Percentiles rank a stretch among this genome's conserved stretches.
phyloP scores from a whole-genome alignment of 2,797 vertebrate genomes.

The Poeciliopsis paucimaculata region DNA sequence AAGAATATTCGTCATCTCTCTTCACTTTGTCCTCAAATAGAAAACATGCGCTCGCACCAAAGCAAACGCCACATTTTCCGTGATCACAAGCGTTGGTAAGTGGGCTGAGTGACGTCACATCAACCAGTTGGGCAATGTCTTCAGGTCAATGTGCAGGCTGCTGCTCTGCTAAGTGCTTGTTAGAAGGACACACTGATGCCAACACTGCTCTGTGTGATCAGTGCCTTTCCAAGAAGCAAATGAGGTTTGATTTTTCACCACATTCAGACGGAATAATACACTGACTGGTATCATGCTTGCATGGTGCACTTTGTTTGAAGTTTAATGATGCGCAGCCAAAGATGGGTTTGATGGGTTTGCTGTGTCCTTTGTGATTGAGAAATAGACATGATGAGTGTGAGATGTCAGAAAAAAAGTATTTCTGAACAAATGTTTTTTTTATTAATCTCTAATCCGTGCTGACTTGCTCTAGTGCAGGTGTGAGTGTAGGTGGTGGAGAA shows the following conservation, averaged over 20 bases:
- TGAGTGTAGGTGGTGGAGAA: neutral
- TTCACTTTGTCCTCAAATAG: neutral
- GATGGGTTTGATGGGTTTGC: neutral
- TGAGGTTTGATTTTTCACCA: constrained; percentile 1
- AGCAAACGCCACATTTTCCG: constrained; percentile 11
- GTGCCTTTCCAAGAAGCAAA: constrained; percentile 9
- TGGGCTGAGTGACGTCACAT: constrained; percentile 26
- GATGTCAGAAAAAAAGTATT: constrained; percentile 6
- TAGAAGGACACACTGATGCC: constrained; percentile 1
- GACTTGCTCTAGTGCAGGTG: neutral
- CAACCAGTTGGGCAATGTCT: constrained; percentile 12
- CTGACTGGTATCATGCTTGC: neutral
- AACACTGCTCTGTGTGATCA: neutral
- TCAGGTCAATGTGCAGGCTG: constrained; percentile 5
- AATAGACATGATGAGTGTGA: constrained; percentile 5
- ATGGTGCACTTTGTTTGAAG: neutral
- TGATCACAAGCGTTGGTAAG: constrained; percentile 20
- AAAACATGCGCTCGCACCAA: constrained; percentile 20
- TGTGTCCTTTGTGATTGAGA: constrained; percentile 7
- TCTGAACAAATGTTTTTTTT: neutral
- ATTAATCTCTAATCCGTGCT: neutral
- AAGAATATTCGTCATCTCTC: neutral
- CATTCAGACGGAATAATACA: neutral
- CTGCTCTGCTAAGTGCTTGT: neutral
- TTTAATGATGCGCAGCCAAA: constrained; percentile 1